Conservation (phyloP, 1,140 invertebrate species). For the Coboldia fuscipes region DNA sequence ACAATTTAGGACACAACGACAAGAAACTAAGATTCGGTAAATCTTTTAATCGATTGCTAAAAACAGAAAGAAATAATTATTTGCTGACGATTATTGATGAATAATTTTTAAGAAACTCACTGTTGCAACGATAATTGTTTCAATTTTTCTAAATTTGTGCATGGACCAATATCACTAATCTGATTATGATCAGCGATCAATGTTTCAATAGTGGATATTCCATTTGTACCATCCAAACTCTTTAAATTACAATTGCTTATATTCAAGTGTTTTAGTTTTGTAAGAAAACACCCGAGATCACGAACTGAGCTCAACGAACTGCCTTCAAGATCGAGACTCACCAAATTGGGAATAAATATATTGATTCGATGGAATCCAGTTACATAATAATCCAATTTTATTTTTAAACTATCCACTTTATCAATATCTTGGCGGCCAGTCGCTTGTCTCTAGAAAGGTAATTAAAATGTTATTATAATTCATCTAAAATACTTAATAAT, state of each 20-base stretch:
- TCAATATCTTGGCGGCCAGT: not conserved
- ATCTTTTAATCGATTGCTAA: slow-evolving; percentile 23
- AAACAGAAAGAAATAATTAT: no score
- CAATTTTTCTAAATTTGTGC: slow-evolving; percentile 19
- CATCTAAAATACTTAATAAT: no score
- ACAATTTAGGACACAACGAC: slow-evolving; percentile 19
- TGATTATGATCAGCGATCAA: slow-evolving; percentile 35
- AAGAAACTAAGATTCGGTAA: slow-evolving; percentile 20
- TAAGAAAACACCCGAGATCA: slow-evolving; percentile 39
- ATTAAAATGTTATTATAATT: not conserved
- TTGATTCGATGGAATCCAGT: slow-evolving; percentile 33
- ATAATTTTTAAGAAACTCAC: no score
- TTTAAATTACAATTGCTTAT: slow-evolving; percentile 38
- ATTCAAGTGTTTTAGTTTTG: slow-evolving; percentile 31
- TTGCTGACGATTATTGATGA: no score
- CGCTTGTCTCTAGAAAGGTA: not conserved
- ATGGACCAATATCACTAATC: slow-evolving; percentile 30
- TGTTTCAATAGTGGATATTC: slow-evolving; percentile 30
- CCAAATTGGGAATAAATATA: slow-evolving; percentile 31
- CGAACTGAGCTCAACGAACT: slow-evolving; percentile 36
- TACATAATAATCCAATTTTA: slow-evolving; percentile 20
- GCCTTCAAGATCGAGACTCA: slow-evolving; percentile 34
- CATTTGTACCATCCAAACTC: slow-evolving; percentile 39
- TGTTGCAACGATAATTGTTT: slow-evolving; percentile 10
- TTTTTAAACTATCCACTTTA: not conserved